Base-by-base conservation (phyloP, 2,113 vertebrate genomes). In the Pontoporia blainvillei region DNA sequence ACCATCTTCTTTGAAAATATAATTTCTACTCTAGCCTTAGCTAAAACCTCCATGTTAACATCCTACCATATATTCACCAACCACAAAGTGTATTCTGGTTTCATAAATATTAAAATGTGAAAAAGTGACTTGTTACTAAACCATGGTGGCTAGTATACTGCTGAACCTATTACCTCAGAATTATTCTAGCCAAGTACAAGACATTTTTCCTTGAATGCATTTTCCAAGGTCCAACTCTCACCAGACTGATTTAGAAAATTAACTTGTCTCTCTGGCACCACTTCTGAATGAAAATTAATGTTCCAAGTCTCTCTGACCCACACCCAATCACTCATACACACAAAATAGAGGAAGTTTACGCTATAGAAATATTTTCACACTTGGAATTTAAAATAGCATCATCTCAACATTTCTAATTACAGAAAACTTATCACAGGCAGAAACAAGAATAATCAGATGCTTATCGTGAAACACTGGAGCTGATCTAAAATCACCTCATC, bases 281-380 rank as follows among this genome's bases (percentile, higher is more conserved):
- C 82, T 95, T 97, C 85, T 91, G 94, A 98, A 98, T 98, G 97
- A 95, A 98, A 98, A 98, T 98, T 98, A 97, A 98, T 97, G 96
- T 97, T 95, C 93, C 90, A 71, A 87, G 86, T 83, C 95, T 94
- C 96, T 97, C 95, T 95, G 97, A 97, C 95, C 96, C 94, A 97
- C 31, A 91, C 94, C 92, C 94, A 97, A 96, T 98, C 93, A 95
- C 57, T 98, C 96, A 97, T 86, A 86, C 67, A 94, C 66, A 97
- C 75, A 95, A 88, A 84, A 78, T 78, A 97, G 61, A 91, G n/a
- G 75, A 92, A 34, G 89, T 94, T 67, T 57, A 87, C 81, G 91
- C 46, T 84, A 59, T 34, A 87, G 95, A 95, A 97, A 85, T 96
- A 93, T 93, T 96, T 96, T 66, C 86, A 96, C 90, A 86, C 57